A percentile compares a stretch with the other conserved stretches of the same genome.
Evolutionary conservation across 2,113 vertebrate genomes (phyloP).

Genomic region (Heloderma charlesbogerti): DNA sequence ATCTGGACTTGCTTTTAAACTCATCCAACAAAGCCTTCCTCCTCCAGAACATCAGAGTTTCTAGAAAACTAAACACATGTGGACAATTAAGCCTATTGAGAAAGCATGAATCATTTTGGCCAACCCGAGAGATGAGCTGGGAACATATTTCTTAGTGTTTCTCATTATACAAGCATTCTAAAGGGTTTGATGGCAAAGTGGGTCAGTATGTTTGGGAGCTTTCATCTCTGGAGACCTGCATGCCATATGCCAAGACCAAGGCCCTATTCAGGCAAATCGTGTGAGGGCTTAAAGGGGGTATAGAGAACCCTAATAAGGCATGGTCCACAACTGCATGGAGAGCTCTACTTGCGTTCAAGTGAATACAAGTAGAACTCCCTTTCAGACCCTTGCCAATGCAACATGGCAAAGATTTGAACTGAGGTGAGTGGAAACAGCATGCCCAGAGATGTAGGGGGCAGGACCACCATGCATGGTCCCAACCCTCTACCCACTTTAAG

Average conservation of each 20-base stretch:
- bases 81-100: slow-evolving; percentile 63
- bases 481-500: too few species aligned
- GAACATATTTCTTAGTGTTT: slow-evolving; percentile 49
- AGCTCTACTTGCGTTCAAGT: too few species aligned
- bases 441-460: too few species aligned
- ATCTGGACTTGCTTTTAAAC: slow-evolving; percentile 53
- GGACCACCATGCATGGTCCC: too few species aligned
- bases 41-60: slow-evolving; percentile 29
- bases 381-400: too few species aligned
- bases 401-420: too few species aligned
- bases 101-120: slow-evolving; percentile 34
- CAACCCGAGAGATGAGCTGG: slow-evolving; percentile 51
- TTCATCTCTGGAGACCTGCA: slow-evolving; percentile 52
- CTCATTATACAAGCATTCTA: slow-evolving; percentile 47
- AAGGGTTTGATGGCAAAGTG: slow-evolving; percentile 37
- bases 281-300: too few species aligned
- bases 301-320: too few species aligned
- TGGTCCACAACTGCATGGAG: too few species aligned
- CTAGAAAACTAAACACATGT: slow-evolving; percentile 58
- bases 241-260: slow-evolving; percentile 32
- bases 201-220: slow-evolving; percentile 25
- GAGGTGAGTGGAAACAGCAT: too few species aligned
- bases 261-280: too few species aligned
- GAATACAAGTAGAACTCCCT: too few species aligned
- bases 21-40: slow-evolving; percentile 2